A percentile compares a stretch with the other conserved stretches of the same genome.
These are phyloP conservation scores for Coptotermes formosanus DNA, from an alignment of 1,140 invertebrate genomes.

Conservation along the genomic window DNA sequence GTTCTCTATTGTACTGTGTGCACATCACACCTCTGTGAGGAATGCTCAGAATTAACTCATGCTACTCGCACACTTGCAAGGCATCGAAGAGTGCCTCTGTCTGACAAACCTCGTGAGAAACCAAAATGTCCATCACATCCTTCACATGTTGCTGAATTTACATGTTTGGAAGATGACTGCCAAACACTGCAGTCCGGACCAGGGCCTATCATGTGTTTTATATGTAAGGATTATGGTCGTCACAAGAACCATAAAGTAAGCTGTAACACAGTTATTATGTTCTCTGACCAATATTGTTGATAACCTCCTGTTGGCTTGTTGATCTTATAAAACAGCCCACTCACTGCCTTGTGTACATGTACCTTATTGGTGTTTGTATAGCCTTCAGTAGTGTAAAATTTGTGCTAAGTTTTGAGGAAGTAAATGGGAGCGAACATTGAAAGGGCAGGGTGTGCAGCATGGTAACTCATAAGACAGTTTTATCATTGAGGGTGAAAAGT, in stretches of 20 bases:
- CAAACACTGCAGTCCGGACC: constrained; percentile 45
- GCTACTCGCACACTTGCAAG: constrained; percentile 57
- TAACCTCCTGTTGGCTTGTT: no score
- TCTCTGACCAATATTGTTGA: background rate
- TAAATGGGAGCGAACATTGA: no score
- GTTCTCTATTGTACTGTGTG: constrained; percentile 62
- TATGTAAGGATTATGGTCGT: constrained; percentile 61
- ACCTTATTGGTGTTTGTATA: no score
- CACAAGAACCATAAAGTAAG: constrained; percentile 58
- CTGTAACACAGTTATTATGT: background rate
- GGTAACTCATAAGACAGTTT: no score
- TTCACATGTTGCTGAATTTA: constrained; percentile 60
- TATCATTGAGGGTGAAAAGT: no score
- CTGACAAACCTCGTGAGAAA: constrained; percentile 61
- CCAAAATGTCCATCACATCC: constrained; percentile 59
- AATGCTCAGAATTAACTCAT: constrained; percentile 58
- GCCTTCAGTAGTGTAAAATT: no score
- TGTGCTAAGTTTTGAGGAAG: no score
- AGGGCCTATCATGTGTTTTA: constrained; percentile 57
- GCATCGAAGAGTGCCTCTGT: constrained; percentile 59
- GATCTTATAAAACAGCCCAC: no score
- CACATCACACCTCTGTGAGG: constrained; percentile 57
- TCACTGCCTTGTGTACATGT: no score
- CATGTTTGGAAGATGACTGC: constrained; percentile 59
- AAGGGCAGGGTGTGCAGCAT: no score